Conservation (phyloP, 2,113 vertebrate species). For the Microtus richardsoni region DNA sequence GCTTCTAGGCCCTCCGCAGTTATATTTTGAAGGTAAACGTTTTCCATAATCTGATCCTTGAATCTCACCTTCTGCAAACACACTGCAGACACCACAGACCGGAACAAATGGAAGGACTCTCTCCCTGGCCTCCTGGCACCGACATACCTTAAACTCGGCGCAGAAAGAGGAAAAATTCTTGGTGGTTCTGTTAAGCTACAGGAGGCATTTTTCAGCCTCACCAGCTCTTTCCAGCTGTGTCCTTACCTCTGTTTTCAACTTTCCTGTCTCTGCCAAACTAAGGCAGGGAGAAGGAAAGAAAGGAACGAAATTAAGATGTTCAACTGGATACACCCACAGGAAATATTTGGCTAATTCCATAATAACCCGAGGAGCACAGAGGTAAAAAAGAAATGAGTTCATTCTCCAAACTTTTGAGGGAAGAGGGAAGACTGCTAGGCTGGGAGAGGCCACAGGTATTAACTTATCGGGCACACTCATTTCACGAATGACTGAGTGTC, state of each 20-base stretch:
- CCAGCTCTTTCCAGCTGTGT: slow-evolving; percentile 36
- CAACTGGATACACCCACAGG: slow-evolving; percentile 47
- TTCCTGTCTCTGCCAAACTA: slow-evolving; percentile 43
- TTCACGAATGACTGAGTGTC: neutral
- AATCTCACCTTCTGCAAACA: neutral
- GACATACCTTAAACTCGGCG: slow-evolving; percentile 20
- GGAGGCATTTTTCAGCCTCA: neutral
- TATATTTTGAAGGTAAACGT: slow-evolving; percentile 20
- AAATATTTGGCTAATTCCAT: slow-evolving; percentile 67
- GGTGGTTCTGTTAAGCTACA: neutral
- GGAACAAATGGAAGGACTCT: slow-evolving; percentile 14
- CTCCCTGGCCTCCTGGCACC: neutral
- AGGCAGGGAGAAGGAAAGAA: neutral
- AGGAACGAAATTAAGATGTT: slow-evolving; percentile 51
- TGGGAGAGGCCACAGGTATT: neutral
- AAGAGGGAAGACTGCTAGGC: neutral
- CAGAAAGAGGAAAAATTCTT: slow-evolving; percentile 30
- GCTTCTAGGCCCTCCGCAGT: neutral
- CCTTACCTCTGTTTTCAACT: slow-evolving; percentile 32
- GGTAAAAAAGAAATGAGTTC: slow-evolving; percentile 40
- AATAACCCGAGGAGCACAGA: slow-evolving; percentile 59
- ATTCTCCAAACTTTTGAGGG: neutral
- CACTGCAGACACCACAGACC: neutral
- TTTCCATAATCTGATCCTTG: slow-evolving; percentile 59
- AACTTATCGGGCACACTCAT: neutral